Percentiles rank a stretch among this genome's conserved stretches.
Conservation (phyloP, 2,113 vertebrate species). For the Benitochromis conjunctus region DNA sequence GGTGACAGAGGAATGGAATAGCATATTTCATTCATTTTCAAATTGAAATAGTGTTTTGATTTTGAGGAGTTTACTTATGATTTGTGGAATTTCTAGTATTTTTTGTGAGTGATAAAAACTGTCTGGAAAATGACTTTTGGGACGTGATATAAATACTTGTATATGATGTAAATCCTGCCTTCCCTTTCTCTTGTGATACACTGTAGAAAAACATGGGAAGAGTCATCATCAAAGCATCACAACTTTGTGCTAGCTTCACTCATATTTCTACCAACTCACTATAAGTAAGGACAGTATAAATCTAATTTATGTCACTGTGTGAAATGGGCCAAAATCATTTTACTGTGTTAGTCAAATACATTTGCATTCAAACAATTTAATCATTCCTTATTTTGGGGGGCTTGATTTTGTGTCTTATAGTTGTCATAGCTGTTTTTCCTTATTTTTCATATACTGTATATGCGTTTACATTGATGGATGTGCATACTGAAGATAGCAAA, state of each 20-base stretch:
- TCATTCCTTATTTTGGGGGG: not conserved
- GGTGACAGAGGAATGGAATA: not conserved
- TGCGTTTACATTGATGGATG: not conserved
- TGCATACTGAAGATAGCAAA: not conserved
- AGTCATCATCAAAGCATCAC: fast-evolving
- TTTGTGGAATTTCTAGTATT: not conserved
- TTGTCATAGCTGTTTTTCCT: not conserved
- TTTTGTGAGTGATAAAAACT: not conserved
- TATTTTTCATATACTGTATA: not conserved
- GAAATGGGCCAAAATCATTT: not conserved
- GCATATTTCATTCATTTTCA: not conserved
- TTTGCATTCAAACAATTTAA: not conserved
- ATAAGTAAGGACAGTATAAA: not conserved
- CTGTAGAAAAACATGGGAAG: not conserved
- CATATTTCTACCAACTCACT: not conserved
- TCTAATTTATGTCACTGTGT: not conserved
- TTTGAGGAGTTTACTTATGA: not conserved
- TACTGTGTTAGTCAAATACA: not conserved
- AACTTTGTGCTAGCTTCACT: not conserved
- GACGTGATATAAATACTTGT: not conserved
- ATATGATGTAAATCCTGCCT: not conserved
- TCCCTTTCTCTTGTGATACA: not conserved
- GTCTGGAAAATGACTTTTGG: not conserved
- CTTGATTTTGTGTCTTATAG: not conserved
- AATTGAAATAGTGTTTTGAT: not conserved